Percentiles rank a stretch among this genome's conserved stretches.
Evolutionary conservation across 1,140 invertebrate genomes (phyloP).

Genomic region (Muscidifurax raptorellus): DNA sequence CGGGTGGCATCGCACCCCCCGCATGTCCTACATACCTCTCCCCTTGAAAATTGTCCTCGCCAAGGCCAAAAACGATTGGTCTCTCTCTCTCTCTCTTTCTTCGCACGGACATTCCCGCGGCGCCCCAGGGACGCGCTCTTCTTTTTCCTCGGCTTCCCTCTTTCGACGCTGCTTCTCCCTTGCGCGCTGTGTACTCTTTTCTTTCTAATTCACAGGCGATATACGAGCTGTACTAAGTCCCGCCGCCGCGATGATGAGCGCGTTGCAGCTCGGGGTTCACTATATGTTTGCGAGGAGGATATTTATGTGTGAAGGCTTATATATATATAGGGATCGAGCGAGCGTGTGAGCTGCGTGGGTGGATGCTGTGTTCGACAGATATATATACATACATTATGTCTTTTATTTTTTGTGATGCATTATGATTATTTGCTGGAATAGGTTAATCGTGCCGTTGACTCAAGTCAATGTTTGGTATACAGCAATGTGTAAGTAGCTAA

Average conservation of each 20-base stretch:
- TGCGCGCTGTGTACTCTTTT: background rate
- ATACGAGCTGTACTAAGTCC: conserved; percentile 42
- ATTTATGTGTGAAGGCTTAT: conserved; percentile 43
- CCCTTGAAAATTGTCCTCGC: background rate
- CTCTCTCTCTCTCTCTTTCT: no score
- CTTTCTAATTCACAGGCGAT: conserved; percentile 36
- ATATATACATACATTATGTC: background rate
- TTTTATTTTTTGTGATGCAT: background rate
- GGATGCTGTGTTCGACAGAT: background rate
- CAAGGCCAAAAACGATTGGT: background rate
- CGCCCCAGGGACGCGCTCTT: conserved; percentile 30
- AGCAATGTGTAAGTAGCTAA: conserved; percentile 21
- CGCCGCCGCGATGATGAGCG: background rate
- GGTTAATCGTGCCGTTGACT: background rate
- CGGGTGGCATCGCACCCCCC: background rate
- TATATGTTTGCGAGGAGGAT: background rate
- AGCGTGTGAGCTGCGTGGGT: background rate
- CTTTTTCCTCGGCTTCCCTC: conserved; percentile 2
- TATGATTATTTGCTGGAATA: background rate
- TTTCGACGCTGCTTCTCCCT: background rate
- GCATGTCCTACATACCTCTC: conserved; percentile 14
- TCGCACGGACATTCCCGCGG: conserved; percentile 33
- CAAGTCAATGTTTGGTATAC: background rate
- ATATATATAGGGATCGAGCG: background rate
- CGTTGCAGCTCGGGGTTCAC: background rate